Evolutionary conservation across 2,797 vertebrate genomes (phyloP).

Genomic region (Fringilla coelebs): DNA sequence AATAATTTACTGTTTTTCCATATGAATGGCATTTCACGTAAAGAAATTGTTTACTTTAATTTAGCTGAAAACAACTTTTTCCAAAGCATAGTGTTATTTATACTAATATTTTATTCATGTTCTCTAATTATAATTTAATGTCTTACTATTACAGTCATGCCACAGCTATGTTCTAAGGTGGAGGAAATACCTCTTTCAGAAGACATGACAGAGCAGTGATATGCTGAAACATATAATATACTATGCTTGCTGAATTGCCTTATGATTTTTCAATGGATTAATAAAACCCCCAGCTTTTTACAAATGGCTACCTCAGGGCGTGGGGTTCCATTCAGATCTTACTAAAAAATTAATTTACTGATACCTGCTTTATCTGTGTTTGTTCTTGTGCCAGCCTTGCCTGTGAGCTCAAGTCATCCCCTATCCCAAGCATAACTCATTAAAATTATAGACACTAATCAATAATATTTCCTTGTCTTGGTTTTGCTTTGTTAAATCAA

Average conservation of each 20-base stretch:
- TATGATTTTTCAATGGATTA: neutral
- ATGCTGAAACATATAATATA: neutral
- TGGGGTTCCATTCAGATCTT: neutral
- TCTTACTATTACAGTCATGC: neutral
- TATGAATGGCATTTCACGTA: neutral
- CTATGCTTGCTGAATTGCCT: neutral
- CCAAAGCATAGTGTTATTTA: neutral
- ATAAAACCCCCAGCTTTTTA: neutral
- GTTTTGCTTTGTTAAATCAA: neutral
- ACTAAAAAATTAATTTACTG: neutral
- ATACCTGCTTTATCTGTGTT: neutral
- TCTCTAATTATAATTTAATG: neutral
- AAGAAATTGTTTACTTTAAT: neutral
- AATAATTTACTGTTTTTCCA: neutral
- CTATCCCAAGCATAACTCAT: neutral
- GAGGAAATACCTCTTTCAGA: neutral
- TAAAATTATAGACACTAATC: neutral
- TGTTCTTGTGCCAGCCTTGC: neutral
- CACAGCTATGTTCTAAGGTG: accelerated
- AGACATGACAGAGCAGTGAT: neutral
- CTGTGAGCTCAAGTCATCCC: neutral
- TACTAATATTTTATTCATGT: neutral
- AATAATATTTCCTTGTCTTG: neutral
- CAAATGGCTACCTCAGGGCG: neutral
- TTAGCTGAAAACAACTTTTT: neutral